Evolutionary conservation across 2,797 vertebrate species (phyloP), one percentile per base, ranked within the genome.

Genomic region (Microctenopoma stevenorrisi): DNA sequence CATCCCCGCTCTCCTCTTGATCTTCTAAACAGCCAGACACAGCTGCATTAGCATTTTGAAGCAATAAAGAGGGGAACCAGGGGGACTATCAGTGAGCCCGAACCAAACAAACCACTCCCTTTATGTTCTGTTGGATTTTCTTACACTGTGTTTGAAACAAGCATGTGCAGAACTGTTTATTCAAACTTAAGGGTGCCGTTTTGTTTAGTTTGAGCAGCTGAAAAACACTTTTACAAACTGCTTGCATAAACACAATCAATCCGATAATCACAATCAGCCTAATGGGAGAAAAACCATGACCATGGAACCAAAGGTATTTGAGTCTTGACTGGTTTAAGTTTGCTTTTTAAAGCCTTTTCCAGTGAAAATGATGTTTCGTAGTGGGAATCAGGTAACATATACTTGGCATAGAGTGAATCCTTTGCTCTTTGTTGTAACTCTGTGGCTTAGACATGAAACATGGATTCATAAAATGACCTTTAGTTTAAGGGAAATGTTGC

Each of bases 21-120:
- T 82, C 72, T 46, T 12, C 50, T 51, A 62, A 63, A 75, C 59
- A 74, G 50, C 35, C 65, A 84, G 50, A 63, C 46, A 68, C 54
- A 16, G 46, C 56, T 7, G 42, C 50, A 65, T 74, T 72, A 64
- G 18, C 48, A 76, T 73, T 68, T 80, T 66, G 26, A 56, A 28
- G 48, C 49, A 75, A 56, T 61, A 48, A 79, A 66, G 15, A 64
- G 22, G 9, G 40, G 43, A 64, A 70, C 38, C 60, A 49, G 33
- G n/a, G 28, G 58, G 47, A 74, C n/a, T 35, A 54, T 71, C 46
- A 57, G 46, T 3, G 10, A 66, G 64, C 35, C 18, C 26, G 49
- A 74, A 54, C 49, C 47, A 4, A 25, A 28, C n/a, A 71, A 48
- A 22, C 49, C 56, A 64, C 35, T 49, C 1, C 14, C 22, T 59